A percentile compares a stretch with the other conserved stretches of the same genome.
phyloP scores from a whole-genome alignment of 2,113 vertebrate species.

The Apistogramma diplotaenia region DNA sequence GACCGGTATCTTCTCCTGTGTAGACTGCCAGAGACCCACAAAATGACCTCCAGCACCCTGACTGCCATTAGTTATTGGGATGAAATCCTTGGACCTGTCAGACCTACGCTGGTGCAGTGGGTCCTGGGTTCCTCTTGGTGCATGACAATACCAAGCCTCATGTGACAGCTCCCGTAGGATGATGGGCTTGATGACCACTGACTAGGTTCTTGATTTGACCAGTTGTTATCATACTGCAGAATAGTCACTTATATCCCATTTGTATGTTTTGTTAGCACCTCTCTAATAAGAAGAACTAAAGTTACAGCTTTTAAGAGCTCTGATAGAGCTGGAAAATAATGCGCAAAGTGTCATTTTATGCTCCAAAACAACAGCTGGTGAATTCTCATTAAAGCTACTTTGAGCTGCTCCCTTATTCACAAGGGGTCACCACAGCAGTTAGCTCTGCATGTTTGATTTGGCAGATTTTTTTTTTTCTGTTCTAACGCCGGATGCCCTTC shows the following conservation, averaged over 20 bases:
- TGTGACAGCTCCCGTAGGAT: no score
- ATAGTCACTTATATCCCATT: neutral
- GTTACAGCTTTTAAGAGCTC: neutral
- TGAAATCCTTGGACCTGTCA: no score
- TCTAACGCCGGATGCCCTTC: neutral
- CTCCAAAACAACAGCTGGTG: neutral
- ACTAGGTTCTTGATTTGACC: neutral
- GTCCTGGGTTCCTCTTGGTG: no score
- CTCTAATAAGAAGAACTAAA: neutral
- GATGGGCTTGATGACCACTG: no score
- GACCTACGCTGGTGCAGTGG: no score
- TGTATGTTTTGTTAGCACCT: neutral
- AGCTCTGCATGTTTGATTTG: neutral
- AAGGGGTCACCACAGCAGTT: neutral
- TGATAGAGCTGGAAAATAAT: neutral
- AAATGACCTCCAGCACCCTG: no score
- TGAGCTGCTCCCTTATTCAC: neutral
- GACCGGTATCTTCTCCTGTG: no score
- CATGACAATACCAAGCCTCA: no score
- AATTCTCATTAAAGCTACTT: conserved; percentile 1
- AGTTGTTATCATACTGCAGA: neutral
- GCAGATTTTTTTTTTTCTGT: neutral
- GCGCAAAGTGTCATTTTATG: neutral
- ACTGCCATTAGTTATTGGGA: no score
- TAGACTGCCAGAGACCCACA: no score